Evolutionary conservation across 2,113 vertebrate genomes (phyloP).

Genomic region (Eidolon helvum): DNA sequence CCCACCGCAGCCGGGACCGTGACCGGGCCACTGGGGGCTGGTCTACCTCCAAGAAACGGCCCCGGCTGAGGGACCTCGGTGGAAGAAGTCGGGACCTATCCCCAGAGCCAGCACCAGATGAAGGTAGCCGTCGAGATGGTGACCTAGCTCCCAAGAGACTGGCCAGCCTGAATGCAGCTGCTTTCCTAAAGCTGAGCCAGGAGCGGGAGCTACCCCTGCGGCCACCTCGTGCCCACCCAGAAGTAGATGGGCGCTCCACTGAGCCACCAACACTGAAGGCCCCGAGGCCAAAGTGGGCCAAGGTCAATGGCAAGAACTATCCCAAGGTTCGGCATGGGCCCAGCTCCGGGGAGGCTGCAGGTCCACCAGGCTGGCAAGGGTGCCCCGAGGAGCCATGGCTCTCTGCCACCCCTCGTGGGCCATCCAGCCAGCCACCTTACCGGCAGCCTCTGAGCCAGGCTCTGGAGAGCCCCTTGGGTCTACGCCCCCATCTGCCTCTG

Average conservation of each 20-base stretch:
- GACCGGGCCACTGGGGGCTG: constrained; percentile 77
- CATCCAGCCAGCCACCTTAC: constrained; percentile 64
- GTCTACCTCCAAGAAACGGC: constrained; percentile 78
- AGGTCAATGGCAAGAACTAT: constrained; percentile 85
- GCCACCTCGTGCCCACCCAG: constrained; percentile 71
- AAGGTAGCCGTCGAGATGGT: constrained; percentile 79
- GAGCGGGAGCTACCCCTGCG: constrained; percentile 85
- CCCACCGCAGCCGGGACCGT: constrained; percentile 76
- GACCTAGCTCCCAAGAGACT: constrained; percentile 93
- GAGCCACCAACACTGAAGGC: constrained; percentile 77
- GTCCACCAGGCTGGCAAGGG: constrained; percentile 72
- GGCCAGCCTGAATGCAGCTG: constrained; percentile 95
- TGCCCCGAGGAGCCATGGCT: constrained; percentile 68
- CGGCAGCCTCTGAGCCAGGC: constrained; percentile 89
- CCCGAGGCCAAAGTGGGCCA: constrained; percentile 82
- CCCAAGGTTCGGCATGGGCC: constrained; percentile 88
- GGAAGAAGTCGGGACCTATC: constrained; percentile 79
- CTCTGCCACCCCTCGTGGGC: constrained; percentile 71
- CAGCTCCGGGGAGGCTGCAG: constrained; percentile 82
- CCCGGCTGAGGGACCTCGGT: constrained; percentile 66
- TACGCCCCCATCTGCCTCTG: constrained; percentile 93
- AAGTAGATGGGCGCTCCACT: constrained; percentile 56
- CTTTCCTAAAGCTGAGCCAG: constrained; percentile 94
- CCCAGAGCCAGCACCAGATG: constrained; percentile 81
- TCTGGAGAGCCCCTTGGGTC: constrained; percentile 88